phyloP scores from a whole-genome alignment of 2,113 vertebrate species.

The Hyperopisus bebe region DNA sequence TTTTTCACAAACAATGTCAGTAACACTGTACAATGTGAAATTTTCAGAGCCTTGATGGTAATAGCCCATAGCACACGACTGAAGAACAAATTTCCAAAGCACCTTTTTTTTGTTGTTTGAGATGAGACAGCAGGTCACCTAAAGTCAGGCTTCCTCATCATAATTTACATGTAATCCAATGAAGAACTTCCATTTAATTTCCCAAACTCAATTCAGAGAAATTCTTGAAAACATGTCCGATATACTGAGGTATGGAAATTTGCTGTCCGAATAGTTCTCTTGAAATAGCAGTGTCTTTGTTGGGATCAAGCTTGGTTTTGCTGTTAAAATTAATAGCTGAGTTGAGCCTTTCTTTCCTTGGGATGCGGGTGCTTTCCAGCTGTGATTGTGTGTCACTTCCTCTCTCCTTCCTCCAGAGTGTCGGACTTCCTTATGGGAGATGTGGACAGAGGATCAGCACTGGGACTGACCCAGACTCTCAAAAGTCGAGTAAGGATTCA shows the following conservation, averaged over 20 bases:
- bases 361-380: neutral
- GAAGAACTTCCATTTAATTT: neutral
- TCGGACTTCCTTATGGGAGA: conserved; percentile 99
- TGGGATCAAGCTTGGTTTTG: neutral
- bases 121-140: neutral
- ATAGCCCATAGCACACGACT: neutral
- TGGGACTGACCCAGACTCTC: conserved; percentile 80
- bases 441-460: conserved; percentile 85
- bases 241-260: neutral
- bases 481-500: conserved; percentile 76
- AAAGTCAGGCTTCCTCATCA: neutral
- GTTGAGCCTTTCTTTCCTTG: neutral
- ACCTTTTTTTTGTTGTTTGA: neutral
- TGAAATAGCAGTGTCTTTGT: neutral
- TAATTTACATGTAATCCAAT: neutral
- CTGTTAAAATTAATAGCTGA: neutral
- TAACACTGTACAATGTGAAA: neutral
- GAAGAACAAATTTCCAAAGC: neutral
- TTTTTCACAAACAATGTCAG: neutral
- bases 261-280: neutral
- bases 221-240: neutral
- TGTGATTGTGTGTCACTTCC: neutral
- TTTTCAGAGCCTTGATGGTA: neutral
- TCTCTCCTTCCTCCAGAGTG: conserved; percentile 64
- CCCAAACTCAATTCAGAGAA: neutral